These are phyloP conservation scores for Pipa parva DNA, from an alignment of 2,113 vertebrate species.

Conservation along the genomic window DNA sequence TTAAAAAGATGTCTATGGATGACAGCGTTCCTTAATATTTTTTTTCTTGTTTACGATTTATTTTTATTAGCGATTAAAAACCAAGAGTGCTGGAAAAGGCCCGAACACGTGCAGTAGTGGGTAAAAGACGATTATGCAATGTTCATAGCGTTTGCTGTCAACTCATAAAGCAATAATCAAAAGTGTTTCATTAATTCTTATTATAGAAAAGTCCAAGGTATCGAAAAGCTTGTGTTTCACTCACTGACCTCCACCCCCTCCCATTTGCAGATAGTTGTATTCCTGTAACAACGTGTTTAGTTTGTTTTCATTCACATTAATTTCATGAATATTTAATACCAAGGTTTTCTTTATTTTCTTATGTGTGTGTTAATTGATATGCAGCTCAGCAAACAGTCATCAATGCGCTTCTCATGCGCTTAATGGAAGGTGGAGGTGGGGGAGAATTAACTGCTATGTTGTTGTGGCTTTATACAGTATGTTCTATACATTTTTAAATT, in stretches of 20 bases:
- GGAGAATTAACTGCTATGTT: background rate
- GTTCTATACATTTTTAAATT: too few relatives aligned
- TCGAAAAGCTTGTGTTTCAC: too few relatives aligned
- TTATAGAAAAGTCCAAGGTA: too few relatives aligned
- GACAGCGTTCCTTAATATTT: too few relatives aligned
- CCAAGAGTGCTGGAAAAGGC: background rate
- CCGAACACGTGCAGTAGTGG: background rate
- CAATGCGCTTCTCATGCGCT: conserved; percentile 1
- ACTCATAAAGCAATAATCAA: too few relatives aligned
- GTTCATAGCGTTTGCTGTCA: background rate
- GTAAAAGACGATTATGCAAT: background rate
- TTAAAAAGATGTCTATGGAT: too few relatives aligned
- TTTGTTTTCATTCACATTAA: conserved; percentile 2
- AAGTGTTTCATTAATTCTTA: too few relatives aligned
- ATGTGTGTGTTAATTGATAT: conserved; percentile 5
- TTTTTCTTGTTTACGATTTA: too few relatives aligned
- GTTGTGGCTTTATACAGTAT: too few relatives aligned
- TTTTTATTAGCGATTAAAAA: too few relatives aligned
- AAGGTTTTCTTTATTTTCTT: background rate
- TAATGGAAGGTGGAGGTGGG: conserved; percentile 2
- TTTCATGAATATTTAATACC: conserved; percentile 7
- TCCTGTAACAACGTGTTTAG: background rate
- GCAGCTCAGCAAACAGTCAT: conserved; percentile 7
- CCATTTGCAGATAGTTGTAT: conserved; percentile 3
- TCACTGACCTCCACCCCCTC: background rate